Conservation (phyloP, 2,113 vertebrate species). For the Gorsachius goisagi region DNA sequence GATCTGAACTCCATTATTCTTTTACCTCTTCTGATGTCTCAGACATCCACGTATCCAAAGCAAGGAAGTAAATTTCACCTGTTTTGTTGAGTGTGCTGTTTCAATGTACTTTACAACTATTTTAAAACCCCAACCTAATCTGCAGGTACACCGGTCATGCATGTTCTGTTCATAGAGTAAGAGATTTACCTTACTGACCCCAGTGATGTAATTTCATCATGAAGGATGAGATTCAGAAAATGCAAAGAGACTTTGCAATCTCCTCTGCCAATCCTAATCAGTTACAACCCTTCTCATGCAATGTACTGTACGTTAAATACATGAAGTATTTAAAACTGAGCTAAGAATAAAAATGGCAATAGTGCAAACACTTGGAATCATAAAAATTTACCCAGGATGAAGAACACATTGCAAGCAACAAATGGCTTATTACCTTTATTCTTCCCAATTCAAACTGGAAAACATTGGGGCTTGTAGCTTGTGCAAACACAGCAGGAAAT, state of each 20-base stretch:
- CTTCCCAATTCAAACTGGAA: constrained; percentile 95
- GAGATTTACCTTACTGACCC: neutral
- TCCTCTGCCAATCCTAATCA: neutral
- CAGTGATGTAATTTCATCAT: neutral
- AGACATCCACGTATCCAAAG: neutral
- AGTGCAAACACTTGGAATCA: neutral
- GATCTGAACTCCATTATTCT: neutral
- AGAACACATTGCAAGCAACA: neutral
- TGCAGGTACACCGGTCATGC: neutral
- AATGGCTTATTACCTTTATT: constrained; percentile 86
- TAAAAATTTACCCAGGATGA: neutral
- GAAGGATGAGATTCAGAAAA: neutral
- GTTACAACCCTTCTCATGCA: neutral
- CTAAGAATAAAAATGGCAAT: neutral
- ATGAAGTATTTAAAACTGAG: neutral
- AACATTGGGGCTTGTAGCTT: constrained; percentile 92
- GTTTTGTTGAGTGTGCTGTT: neutral
- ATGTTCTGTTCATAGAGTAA: neutral
- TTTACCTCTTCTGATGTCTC: neutral
- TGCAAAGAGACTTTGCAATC: neutral
- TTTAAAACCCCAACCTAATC: neutral
- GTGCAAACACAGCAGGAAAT: constrained; percentile 95
- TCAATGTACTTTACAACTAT: neutral
- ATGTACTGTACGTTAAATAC: neutral
- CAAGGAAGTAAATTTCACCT: neutral